Base-by-base conservation (phyloP, 2,797 vertebrate species). In the Moxostoma hubbsi region DNA sequence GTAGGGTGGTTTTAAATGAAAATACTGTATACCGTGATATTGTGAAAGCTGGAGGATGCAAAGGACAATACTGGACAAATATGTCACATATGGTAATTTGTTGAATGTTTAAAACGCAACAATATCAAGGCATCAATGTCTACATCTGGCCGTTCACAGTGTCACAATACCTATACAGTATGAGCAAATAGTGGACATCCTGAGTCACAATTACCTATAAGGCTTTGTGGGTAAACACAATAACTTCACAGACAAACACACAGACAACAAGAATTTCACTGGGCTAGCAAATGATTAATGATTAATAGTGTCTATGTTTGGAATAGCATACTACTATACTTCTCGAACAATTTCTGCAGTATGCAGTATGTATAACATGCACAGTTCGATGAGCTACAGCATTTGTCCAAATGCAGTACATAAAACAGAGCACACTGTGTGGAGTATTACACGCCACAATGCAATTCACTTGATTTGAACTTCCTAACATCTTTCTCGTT, bases 1-100 rank as follows among this genome's bases (percentile, higher is more conserved):
- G 24, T 24, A 24, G 24, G 24, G 24, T 24, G 1, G 24, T 24
- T 24, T 24, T 24, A 24, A 24, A 24, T 24, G 54, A 73, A 43
- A n/a, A 47, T 64, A 67, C 64, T 77, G 69, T 77, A 80, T 81
- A 84, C 67, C 74, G 75, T 84, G 66, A 67, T 53, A 78, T 18
- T 78, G 79, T 78, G 74, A 82, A 73, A 73, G 53, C 50, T 50
- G 24, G 18, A 51, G 15, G 46, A 24, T 24, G 24, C 2, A 24
- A 24, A 24, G 24, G 24, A 2, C 24, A 24, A 55, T 16, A 51
- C 36, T 9, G n/a, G 13, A 49, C 46, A 55, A 18, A 72, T 72
- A 24, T n/a, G 24, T 55, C n/a, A n/a, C n/a, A n/a, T n/a, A 13
- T 16, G 2, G 18, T 51, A 18, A 53, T 10, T 43, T 11, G 58